Percentiles rank a stretch among this genome's conserved stretches.
These are phyloP conservation scores for Heliocidaris tuberculata DNA, from an alignment of 35 echinoderm and acorn worm species.

Conservation along the genomic window DNA sequence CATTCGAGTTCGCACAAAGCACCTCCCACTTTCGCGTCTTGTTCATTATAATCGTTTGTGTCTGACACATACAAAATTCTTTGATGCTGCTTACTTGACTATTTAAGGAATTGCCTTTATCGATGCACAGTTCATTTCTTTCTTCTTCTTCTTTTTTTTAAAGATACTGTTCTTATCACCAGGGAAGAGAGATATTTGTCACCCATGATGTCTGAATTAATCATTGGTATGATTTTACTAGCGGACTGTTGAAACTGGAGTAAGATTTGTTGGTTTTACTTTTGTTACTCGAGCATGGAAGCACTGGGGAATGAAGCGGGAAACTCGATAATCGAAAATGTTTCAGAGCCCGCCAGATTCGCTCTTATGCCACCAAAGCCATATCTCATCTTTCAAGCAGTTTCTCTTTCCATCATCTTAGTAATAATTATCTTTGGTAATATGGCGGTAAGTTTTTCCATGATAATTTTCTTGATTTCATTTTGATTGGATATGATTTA, in stretches of 20 bases:
- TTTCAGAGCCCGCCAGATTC: not conserved
- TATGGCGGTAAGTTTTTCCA: slow-evolving; percentile 70
- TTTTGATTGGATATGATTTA: not conserved
- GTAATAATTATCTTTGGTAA: slow-evolving; percentile 75
- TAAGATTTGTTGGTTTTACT: not conserved
- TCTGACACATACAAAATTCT: not conserved
- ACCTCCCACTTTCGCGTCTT: no score
- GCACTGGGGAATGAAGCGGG: not conserved
- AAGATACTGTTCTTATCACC: not conserved
- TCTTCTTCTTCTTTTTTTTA: not conserved
- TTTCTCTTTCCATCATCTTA: slow-evolving; percentile 65
- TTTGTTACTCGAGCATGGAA: not conserved
- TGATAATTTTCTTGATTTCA: not conserved
- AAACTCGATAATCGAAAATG: not conserved
- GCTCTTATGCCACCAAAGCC: slow-evolving; percentile 41
- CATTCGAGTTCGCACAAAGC: no score
- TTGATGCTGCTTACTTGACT: not conserved
- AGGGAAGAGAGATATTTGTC: not conserved
- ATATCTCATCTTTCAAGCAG: slow-evolving; percentile 72
- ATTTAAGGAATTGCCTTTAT: not conserved
- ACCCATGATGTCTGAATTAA: not conserved
- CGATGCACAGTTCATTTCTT: not conserved
- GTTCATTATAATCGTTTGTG: not conserved
- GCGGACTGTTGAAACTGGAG: not conserved
- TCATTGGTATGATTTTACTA: no score